phyloP scores from a whole-genome alignment of 2,888 invertebrate species.

The Elysia crispata region DNA sequence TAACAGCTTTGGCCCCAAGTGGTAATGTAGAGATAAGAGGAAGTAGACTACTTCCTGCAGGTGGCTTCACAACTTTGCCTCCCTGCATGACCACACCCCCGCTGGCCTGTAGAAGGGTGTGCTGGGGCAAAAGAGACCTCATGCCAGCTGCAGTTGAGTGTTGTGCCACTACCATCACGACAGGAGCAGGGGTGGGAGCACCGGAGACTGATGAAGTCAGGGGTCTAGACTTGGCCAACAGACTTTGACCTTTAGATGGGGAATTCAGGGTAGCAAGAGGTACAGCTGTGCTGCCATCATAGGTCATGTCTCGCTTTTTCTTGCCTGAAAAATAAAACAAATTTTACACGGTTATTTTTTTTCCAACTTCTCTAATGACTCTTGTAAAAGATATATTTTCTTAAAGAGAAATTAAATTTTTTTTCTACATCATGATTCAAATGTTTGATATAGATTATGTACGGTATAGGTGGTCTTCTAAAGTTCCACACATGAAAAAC shows the following conservation, averaged over 20 bases:
- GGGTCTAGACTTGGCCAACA: neutral
- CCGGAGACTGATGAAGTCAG: neutral
- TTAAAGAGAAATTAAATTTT: too few species aligned
- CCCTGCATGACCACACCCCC: neutral
- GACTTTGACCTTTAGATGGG: too few species aligned
- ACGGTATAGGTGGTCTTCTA: too few species aligned
- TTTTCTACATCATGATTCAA: too few species aligned
- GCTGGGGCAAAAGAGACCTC: slow-evolving; percentile 54
- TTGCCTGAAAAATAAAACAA: slow-evolving; percentile 19
- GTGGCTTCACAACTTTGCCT: slow-evolving; percentile 36
- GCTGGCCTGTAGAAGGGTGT: slow-evolving; percentile 22
- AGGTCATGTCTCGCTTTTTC: slow-evolving; percentile 21
- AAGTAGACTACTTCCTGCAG: slow-evolving; percentile 29
- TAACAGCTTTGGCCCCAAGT: slow-evolving; percentile 36
- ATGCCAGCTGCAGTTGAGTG: slow-evolving; percentile 54
- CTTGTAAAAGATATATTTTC: too few species aligned
- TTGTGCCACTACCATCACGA: slow-evolving; percentile 55
- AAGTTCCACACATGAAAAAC: too few species aligned
- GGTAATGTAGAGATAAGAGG: slow-evolving; percentile 51
- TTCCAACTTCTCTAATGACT: too few species aligned
- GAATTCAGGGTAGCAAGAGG: too few species aligned
- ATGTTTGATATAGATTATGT: too few species aligned
- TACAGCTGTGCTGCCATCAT: slow-evolving; percentile 5
- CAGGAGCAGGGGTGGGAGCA: slow-evolving; percentile 40
- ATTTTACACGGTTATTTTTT: too few species aligned